A percentile compares a stretch with the other conserved stretches of the same genome.
phyloP scores from a whole-genome alignment of 2,113 vertebrate genomes.

The Ornithorhynchus anatinus region DNA sequence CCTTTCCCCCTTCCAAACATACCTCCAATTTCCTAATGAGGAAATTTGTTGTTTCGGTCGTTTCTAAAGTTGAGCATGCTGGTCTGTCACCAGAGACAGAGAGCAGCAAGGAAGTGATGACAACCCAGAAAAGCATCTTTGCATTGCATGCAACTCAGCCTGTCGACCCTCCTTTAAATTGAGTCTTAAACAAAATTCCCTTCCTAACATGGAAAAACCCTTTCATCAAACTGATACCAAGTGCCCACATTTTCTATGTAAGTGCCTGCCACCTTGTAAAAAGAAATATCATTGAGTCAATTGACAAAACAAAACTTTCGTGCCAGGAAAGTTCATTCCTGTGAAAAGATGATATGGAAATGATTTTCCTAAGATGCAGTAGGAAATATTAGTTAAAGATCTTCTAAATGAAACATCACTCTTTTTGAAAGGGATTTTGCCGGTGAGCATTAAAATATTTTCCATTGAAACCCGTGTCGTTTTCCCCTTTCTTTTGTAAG shows the following conservation, averaged over 20 bases:
- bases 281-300: slow-evolving; percentile 67
- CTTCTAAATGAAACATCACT: not conserved
- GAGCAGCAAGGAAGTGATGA: slow-evolving; percentile 57
- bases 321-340: slow-evolving; percentile 53
- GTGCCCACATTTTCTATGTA: slow-evolving; percentile 68
- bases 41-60: not conserved
- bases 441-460: slow-evolving; percentile 24
- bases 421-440: not conserved
- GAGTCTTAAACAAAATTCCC: slow-evolving; percentile 64
- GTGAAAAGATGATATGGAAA: slow-evolving; percentile 35
- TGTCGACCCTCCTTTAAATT: slow-evolving; percentile 59
- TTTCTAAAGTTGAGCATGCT: not conserved
- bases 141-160: slow-evolving; percentile 2
- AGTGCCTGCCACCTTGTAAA: slow-evolving; percentile 48
- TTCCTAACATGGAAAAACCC: slow-evolving; percentile 67
- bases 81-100: not conserved
- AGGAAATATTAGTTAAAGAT: slow-evolving; percentile 43
- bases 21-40: not conserved
- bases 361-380: not conserved
- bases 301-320: slow-evolving; percentile 22
- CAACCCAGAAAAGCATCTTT: slow-evolving; percentile 60
- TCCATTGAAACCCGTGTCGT: slow-evolving; percentile 20
- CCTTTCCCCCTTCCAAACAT: not conserved
- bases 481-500: slow-evolving; percentile 30
- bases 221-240: slow-evolving; percentile 68